Conservation (phyloP, 2,113 vertebrate species). For the Xiphophorus couchianus region DNA sequence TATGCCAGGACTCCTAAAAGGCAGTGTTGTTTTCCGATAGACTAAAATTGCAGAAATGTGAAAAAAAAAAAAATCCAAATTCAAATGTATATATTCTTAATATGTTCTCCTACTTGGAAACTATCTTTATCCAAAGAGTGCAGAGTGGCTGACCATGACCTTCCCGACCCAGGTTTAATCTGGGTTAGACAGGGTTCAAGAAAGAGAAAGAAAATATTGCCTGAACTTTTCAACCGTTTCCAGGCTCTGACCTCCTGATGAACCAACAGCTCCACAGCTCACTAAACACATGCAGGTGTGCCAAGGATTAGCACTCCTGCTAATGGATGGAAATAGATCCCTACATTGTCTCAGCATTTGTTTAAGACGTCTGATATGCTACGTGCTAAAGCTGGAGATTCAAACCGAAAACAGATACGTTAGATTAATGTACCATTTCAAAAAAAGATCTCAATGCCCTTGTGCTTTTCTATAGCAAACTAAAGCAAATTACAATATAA, state of each 20-base stretch:
- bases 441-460: background rate
- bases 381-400: background rate
- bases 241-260: background rate
- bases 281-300: background rate
- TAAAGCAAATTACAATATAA: background rate
- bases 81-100: background rate
- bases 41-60: background rate
- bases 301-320: background rate
- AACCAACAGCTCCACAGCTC: constrained; percentile 3
- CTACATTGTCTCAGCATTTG: background rate
- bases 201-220: background rate
- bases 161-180: background rate
- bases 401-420: background rate
- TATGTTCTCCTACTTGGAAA: background rate
- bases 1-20: background rate
- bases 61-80: background rate
- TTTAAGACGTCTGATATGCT: background rate
- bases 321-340: background rate
- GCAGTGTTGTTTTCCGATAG: background rate
- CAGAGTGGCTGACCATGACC: background rate
- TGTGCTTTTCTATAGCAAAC: background rate
- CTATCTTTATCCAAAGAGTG: background rate
- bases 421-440: background rate
- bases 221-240: background rate
- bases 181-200: background rate